A percentile compares a stretch with the other conserved stretches of the same genome.
Evolutionary conservation across 2,113 vertebrate genomes (phyloP).

Genomic region (Micromys minutus): DNA sequence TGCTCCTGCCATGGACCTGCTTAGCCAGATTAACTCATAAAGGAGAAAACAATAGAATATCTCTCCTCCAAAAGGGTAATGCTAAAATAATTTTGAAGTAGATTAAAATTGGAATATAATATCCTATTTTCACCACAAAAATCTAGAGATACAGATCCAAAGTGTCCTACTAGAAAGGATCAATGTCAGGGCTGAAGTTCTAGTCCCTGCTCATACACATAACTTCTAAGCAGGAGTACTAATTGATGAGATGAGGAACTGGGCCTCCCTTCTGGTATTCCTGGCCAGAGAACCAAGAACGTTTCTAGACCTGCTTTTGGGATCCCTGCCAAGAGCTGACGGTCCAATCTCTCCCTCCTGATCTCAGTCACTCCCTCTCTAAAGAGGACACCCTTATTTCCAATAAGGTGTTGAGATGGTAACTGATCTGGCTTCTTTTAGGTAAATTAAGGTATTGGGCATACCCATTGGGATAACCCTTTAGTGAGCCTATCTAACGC

Average conservation of each 20-base stretch:
- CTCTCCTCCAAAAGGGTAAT: not conserved
- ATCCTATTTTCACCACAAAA: not conserved
- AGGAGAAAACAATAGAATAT: not conserved
- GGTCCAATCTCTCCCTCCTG: no score
- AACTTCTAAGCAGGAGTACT: not conserved
- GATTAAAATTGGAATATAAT: not conserved
- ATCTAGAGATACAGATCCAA: not conserved
- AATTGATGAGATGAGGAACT: not conserved
- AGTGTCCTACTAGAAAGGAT: not conserved
- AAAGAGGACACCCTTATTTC: not conserved
- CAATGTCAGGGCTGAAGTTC: not conserved
- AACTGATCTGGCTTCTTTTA: not conserved
- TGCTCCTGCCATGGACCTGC: not conserved
- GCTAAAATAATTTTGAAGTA: not conserved
- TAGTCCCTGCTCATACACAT: not conserved
- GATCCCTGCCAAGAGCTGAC: not conserved
- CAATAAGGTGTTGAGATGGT: not conserved
- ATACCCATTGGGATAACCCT: not conserved
- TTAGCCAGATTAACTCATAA: not conserved
- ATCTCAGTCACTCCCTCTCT: not conserved
- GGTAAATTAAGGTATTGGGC: not conserved
- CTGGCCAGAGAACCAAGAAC: not conserved
- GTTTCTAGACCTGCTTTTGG: not conserved
- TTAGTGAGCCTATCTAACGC: not conserved
- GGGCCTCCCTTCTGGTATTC: not conserved